phyloP scores from a whole-genome alignment of 2,113 vertebrate species.

The Acanthochromis polyacanthus region DNA sequence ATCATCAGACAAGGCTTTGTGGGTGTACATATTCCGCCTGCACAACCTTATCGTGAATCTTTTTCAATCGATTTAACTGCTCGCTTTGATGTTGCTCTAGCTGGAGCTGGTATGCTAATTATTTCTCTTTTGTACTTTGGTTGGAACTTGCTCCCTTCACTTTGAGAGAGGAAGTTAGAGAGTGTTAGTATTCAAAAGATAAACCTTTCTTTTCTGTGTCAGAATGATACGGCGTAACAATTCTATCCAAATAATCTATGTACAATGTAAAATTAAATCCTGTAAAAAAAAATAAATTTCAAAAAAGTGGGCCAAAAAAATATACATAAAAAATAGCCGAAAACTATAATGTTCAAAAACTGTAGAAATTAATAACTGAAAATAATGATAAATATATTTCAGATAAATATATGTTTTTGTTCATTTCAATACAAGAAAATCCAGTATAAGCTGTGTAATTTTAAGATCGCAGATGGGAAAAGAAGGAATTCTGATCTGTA shows the following conservation, averaged over 20 bases:
- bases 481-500: too few species aligned
- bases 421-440: too few species aligned
- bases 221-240: background rate
- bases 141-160: background rate
- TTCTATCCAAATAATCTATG: background rate
- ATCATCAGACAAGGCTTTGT: constrained; percentile 55
- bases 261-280: background rate
- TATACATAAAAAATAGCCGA: too few species aligned
- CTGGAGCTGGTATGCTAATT: constrained; percentile 1
- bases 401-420: too few species aligned
- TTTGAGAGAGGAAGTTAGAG: background rate
- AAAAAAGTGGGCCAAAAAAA: too few species aligned
- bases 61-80: constrained; percentile 37
- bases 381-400: background rate
- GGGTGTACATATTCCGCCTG: constrained; percentile 42
- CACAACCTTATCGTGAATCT: constrained; percentile 19
- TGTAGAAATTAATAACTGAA: too few species aligned
- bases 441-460: too few species aligned
- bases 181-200: background rate
- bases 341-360: background rate
- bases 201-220: too few species aligned
- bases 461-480: too few species aligned
- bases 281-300: too few species aligned
- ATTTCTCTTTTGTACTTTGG: background rate
- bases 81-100: constrained; percentile 49